Evolutionary conservation across 2,888 invertebrate species (phyloP).

Genomic region (Conomelus anceps): DNA sequence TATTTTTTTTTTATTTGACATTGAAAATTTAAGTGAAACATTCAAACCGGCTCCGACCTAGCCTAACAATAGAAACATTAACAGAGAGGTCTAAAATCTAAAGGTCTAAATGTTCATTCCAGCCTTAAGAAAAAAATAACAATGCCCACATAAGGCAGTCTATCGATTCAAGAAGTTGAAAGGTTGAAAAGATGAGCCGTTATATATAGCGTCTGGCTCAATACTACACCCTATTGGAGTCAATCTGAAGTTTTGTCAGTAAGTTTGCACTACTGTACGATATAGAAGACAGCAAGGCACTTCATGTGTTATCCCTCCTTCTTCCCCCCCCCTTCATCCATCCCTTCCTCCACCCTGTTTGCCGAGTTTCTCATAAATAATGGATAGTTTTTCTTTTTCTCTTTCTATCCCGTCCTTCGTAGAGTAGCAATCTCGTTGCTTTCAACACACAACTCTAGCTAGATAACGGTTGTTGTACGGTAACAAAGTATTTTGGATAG

Average conservation of each 20-base stretch:
- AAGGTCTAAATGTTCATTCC: too few species aligned
- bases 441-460: neutral
- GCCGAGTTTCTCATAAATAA: neutral
- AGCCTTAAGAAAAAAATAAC: neutral
- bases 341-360: neutral
- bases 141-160: neutral
- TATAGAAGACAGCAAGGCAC: neutral
- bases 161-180: neutral
- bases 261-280: neutral
- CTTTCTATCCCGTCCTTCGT: neutral
- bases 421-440: neutral
- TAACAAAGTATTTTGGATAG: too few species aligned
- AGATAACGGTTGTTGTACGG: neutral
- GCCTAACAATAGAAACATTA: too few species aligned
- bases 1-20: too few species aligned
- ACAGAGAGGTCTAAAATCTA: too few species aligned
- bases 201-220: neutral
- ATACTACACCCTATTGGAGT: neutral
- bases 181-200: neutral
- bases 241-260: neutral
- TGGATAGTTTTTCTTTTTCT: neutral
- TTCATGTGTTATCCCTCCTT: neutral
- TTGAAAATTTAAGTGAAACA: too few species aligned
- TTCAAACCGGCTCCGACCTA: too few species aligned
- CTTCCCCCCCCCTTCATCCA: neutral